phyloP scores from a whole-genome alignment of 2,113 vertebrate species.

The Prunella himalayana region DNA sequence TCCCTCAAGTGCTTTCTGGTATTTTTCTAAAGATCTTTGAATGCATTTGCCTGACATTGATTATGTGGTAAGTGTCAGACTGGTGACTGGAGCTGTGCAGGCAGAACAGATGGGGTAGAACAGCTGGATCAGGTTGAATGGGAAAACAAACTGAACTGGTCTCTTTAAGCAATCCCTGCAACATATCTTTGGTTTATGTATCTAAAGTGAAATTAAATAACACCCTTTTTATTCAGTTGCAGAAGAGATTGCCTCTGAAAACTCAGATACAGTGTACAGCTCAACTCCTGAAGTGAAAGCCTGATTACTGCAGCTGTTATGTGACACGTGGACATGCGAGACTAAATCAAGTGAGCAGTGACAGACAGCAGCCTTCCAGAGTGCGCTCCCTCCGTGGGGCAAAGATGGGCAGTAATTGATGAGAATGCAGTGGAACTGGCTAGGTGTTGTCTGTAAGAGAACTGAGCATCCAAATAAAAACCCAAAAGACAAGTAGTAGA shows the following conservation, averaged over 20 bases:
- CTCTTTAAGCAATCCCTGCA: neutral
- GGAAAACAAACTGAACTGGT: neutral
- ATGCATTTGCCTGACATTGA: neutral
- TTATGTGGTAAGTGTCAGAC: neutral
- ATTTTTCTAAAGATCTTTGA: neutral
- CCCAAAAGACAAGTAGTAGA: conserved; percentile 70
- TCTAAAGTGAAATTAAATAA: neutral
- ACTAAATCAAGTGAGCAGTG: conserved; percentile 68
- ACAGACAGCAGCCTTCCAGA: conserved; percentile 58
- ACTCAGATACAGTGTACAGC: conserved; percentile 87
- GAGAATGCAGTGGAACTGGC: conserved; percentile 62
- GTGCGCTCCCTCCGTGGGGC: conserved; percentile 56
- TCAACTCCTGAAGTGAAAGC: conserved; percentile 90
- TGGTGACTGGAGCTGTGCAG: neutral
- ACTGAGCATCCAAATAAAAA: conserved; percentile 45
- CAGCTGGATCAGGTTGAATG: neutral
- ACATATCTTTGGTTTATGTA: neutral
- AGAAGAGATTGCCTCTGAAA: conserved; percentile 94
- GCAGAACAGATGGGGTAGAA: neutral
- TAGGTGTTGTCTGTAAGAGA: conserved; percentile 58
- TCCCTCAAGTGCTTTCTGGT: neutral
- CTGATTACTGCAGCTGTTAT: conserved; percentile 68
- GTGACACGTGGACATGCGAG: conserved; percentile 21
- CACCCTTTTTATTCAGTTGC: conserved; percentile 4
- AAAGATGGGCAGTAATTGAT: conserved; percentile 66